Evolutionary conservation across 2,113 vertebrate species (phyloP).

Genomic region (Ia io): DNA sequence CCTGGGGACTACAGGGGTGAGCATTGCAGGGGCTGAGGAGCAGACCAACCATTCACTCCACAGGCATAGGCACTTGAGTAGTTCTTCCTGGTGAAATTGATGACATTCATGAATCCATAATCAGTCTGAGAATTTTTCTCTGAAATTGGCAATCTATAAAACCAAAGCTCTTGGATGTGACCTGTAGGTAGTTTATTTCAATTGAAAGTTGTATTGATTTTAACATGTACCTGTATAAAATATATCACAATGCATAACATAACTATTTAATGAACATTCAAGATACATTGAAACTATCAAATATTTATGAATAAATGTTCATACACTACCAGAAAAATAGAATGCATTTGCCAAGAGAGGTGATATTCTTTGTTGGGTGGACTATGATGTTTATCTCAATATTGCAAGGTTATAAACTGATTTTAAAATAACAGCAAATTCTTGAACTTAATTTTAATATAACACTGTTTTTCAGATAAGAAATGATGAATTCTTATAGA

Average conservation of each 20-base stretch:
- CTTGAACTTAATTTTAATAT: not conserved
- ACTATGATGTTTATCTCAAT: not conserved
- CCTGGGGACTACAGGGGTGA: not conserved
- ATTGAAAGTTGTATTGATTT: constrained; percentile 35
- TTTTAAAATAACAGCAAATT: not conserved
- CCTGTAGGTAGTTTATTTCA: not conserved
- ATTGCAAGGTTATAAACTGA: not conserved
- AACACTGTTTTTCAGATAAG: no score
- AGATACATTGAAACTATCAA: not conserved
- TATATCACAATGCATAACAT: not conserved
- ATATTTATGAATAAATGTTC: constrained; percentile 32
- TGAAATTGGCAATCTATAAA: constrained; percentile 39
- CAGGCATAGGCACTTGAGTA: not conserved
- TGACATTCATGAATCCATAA: constrained; percentile 8
- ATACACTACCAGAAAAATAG: not conserved
- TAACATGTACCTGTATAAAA: not conserved
- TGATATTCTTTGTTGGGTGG: not conserved
- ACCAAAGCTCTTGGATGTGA: not conserved
- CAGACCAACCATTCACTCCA: not conserved
- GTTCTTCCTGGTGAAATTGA: constrained; percentile 7
- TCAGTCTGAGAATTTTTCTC: constrained; percentile 1
- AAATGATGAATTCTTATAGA: no score
- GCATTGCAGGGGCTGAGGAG: not conserved
- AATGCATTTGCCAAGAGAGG: not conserved
- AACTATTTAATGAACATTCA: not conserved